A percentile compares a stretch with the other conserved stretches of the same genome.
Conservation (phyloP, 2,888 invertebrate genomes). For the Diachrysia chrysitis region DNA sequence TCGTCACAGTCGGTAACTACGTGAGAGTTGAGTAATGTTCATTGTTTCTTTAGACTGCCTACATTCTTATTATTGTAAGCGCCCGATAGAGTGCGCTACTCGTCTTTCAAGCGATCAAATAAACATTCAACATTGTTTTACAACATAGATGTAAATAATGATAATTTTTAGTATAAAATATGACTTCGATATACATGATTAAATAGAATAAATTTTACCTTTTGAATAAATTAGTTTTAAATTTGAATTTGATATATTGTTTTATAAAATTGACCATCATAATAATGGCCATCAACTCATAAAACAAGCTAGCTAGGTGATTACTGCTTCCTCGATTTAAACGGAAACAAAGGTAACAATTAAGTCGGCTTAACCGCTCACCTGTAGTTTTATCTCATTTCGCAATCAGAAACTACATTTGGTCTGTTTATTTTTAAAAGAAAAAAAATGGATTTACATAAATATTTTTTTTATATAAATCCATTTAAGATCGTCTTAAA, state of each 20-base stretch:
- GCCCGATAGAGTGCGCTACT: slow-evolving; percentile 58
- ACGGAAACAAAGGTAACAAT: slow-evolving; percentile 5
- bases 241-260: too few species aligned
- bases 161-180: background rate
- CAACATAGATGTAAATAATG: background rate
- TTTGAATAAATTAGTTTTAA: too few species aligned
- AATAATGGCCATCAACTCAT: background rate
- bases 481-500: too few species aligned
- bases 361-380: background rate
- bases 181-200: background rate
- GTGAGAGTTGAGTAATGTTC: slow-evolving; percentile 16
- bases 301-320: background rate
- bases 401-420: background rate
- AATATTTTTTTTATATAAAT: too few species aligned
- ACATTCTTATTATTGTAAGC: slow-evolving; percentile 20
- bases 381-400: background rate
- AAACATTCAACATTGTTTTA: background rate
- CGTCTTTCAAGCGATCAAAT: slow-evolving; percentile 13
- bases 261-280: too few species aligned
- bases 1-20: slow-evolving; percentile 44
- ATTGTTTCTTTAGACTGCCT: slow-evolving; percentile 31
- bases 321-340: background rate
- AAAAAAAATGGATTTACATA: too few species aligned
- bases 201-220: too few species aligned
- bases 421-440: background rate